A percentile compares a stretch with the other conserved stretches of the same genome.
phyloP scores from a whole-genome alignment of 2,888 invertebrate genomes.

The Archaeoteleia sp. region DNA sequence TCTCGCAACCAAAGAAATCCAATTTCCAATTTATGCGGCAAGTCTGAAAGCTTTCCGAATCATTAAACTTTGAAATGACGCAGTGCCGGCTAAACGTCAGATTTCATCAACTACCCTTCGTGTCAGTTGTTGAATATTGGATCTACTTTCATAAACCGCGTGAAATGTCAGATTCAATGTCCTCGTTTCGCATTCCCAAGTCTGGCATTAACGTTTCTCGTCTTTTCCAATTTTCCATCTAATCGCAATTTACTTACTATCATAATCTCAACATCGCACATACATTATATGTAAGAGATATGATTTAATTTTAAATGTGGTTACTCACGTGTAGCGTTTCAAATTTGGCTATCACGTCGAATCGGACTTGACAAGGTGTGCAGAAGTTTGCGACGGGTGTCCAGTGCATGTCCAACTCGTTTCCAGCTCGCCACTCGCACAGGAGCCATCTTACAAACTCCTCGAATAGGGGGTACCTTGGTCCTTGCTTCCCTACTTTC shows the following conservation, averaged over 20 bases:
- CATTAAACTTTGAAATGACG: conserved; percentile 34
- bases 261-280: no score
- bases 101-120: conserved; percentile 27
- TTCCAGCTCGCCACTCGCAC: conserved; percentile 80
- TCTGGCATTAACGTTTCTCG: conserved; percentile 6
- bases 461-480: conserved; percentile 85
- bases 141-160: conserved; percentile 37
- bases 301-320: conserved; percentile 7
- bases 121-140: conserved; percentile 27
- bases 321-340: conserved; percentile 84
- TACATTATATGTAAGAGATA: no score
- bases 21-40: conserved; percentile 26
- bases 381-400: conserved; percentile 89
- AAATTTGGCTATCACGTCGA: conserved; percentile 88
- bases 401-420: conserved; percentile 89
- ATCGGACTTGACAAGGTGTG: conserved; percentile 89
- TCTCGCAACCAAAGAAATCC: conserved; percentile 33
- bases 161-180: conserved; percentile 16
- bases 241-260: no score
- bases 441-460: conserved; percentile 88
- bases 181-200: conserved; percentile 5
- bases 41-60: conserved; percentile 34
- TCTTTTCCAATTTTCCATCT: conserved; percentile 7
- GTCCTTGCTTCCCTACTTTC: conserved; percentile 71
- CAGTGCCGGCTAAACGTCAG: conserved; percentile 30